Base-by-base conservation (phyloP, 2,113 vertebrate species). In the Pomatostomus ruficeps region DNA sequence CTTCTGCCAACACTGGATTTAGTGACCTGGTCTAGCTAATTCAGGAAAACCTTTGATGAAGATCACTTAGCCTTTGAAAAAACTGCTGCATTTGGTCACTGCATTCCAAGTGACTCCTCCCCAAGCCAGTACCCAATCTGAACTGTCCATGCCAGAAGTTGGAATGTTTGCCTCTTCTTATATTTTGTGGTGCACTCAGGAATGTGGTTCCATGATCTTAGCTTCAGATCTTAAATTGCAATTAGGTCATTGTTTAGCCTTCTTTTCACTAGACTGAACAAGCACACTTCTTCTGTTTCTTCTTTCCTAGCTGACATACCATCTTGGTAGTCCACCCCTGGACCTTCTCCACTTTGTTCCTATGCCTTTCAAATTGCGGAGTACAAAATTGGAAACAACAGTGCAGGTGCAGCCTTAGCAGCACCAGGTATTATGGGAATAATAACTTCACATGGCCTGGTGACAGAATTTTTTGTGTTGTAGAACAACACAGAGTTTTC, bases 231-330 rank as follows among this genome's bases (percentile, higher is more conserved):
- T 38, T 59, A 46, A 29, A 1, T 11, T 80, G 52, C 15, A 68
- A 23, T 42, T 76, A 68, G 6, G 7, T 55, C 52, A 89, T 24
- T 0, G 0, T 9, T 67, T 79, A 76, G 20, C 7, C 19, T 43
- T 3, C 15, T 33, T 24, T 46, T 38, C 45, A 51, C 7, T 19
- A 73, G 40, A 65, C 2, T 35, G 42, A 75, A 67, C 12, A 76
- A 87, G 10, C 3, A 10, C 1, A 5, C 15, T 36, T 46, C 33
- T n/a, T 83, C 58, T 42, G 7, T 5, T 20, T 71, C 31, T 66
- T 6, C 10, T 33, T 63, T 79, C 14, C 23, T 28, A 51, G 14
- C 10, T 78, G 8, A 66, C 3, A 29, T 17, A 59, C 2, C 21
- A 54, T 18, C 6, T 62, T 52, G 14, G 6, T 18, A 88, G 28